These are phyloP conservation scores for Blastomussa wellsi DNA, from an alignment of 92 coral and sea anemone genomes.

Conservation along the genomic window DNA sequence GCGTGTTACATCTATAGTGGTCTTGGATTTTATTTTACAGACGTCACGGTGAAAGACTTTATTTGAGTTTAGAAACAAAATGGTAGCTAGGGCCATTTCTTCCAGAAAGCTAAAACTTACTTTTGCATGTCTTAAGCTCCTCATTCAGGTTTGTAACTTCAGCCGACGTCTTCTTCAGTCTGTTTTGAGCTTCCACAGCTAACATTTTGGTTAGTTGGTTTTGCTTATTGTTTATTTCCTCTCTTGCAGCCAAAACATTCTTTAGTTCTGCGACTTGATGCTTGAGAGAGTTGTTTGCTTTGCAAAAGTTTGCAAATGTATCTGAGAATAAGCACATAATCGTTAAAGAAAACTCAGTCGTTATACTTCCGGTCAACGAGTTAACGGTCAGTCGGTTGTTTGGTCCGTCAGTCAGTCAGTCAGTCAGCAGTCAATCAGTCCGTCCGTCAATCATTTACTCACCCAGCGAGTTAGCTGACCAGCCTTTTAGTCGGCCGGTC, in stretches of 20 bases:
- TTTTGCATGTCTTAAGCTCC: neutral
- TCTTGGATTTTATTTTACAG: too few relatives aligned
- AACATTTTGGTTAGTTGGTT: neutral
- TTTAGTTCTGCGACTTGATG: neutral
- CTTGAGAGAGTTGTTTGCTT: neutral
- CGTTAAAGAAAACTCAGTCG: too few relatives aligned
- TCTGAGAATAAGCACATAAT: neutral
- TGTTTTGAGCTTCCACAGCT: neutral
- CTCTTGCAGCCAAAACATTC: neutral
- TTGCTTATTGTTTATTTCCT: neutral
- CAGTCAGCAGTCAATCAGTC: neutral
- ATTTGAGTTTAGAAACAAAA: neutral
- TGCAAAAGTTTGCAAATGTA: neutral
- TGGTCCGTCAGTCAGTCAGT: neutral
- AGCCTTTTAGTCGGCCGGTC: neutral
- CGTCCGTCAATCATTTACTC: too few relatives aligned
- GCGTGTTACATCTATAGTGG: too few relatives aligned
- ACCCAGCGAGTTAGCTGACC: too few relatives aligned
- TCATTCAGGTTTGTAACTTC: neutral
- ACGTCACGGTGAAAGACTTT: too few relatives aligned
- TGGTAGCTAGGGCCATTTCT: neutral
- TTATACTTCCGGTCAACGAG: neutral
- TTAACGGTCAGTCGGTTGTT: neutral
- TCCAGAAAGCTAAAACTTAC: neutral
- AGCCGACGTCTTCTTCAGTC: neutral